Evolutionary conservation across 2,797 vertebrate genomes (phyloP).

Genomic region (Poeciliopsis gracilis): DNA sequence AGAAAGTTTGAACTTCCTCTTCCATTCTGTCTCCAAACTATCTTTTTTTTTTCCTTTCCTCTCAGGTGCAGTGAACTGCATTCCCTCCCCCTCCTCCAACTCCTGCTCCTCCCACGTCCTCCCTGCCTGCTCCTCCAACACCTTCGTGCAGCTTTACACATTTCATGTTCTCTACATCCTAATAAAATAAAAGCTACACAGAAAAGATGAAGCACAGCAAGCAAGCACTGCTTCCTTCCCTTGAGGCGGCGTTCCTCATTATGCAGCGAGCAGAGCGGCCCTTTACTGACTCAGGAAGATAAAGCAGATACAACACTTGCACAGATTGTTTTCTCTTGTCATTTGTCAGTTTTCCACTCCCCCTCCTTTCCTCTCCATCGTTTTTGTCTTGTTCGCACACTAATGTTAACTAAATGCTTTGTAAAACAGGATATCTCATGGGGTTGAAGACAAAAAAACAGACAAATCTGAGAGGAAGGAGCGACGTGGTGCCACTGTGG

Average conservation of each 20-base stretch:
- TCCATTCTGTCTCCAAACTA: background rate
- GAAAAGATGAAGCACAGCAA: slow-evolving; percentile 32
- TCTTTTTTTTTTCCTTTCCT: background rate
- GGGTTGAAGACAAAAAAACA: slow-evolving; percentile 48
- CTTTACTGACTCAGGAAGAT: slow-evolving; percentile 61
- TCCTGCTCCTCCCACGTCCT: background rate
- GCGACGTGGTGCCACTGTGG: slow-evolving; percentile 28
- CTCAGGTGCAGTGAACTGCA: background rate
- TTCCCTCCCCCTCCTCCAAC: background rate
- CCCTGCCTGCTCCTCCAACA: background rate
- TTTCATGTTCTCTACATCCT: slow-evolving; percentile 19
- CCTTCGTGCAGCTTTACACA: background rate
- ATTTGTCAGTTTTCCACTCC: slow-evolving; percentile 16
- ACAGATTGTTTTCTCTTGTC: slow-evolving; percentile 67
- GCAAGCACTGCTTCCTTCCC: slow-evolving; percentile 42
- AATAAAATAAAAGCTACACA: slow-evolving; percentile 36
- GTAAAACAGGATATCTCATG: slow-evolving; percentile 62
- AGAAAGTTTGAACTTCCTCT: background rate
- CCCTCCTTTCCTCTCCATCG: slow-evolving; percentile 9
- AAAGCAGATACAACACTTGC: slow-evolving; percentile 61
- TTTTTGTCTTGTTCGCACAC: slow-evolving; percentile 54
- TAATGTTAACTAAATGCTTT: slow-evolving; percentile 70
- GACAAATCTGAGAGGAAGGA: slow-evolving; percentile 47
- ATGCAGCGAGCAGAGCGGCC: slow-evolving; percentile 46
- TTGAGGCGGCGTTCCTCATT: slow-evolving; percentile 53